phyloP scores from a whole-genome alignment of 2,888 invertebrate species.

The Coenonympha glycerion region DNA sequence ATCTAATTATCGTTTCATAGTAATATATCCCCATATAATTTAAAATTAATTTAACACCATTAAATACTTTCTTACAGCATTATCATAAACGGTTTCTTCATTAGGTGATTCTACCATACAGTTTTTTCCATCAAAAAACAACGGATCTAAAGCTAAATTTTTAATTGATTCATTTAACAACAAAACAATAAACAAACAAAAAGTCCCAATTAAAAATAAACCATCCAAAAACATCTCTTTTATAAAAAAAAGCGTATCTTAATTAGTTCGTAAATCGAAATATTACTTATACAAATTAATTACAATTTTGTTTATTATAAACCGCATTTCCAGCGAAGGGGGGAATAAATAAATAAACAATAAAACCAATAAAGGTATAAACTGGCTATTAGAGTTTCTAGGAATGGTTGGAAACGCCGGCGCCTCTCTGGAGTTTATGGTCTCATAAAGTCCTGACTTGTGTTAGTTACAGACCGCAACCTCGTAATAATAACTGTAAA shows the following conservation, averaged over 20 bases:
- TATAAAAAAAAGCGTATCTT: conserved; percentile 4
- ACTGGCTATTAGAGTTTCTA: conserved; percentile 39
- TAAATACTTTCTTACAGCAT: no score
- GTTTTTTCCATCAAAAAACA: background rate
- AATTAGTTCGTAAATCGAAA: conserved; percentile 20
- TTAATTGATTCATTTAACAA: background rate
- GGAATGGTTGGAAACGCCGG: conserved; percentile 27
- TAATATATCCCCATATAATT: no score
- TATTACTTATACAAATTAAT: conserved; percentile 46
- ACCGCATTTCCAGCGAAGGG: conserved; percentile 35
- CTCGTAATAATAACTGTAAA: conserved; percentile 2
- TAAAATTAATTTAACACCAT: no score
- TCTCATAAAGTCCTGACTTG: conserved; percentile 15
- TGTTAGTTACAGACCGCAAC: conserved; percentile 14
- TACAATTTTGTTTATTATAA: conserved; percentile 43
- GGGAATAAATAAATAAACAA: conserved; percentile 37
- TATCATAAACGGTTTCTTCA: no score
- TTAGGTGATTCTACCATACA: no score
- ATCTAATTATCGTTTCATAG: no score
- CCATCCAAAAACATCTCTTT: background rate
- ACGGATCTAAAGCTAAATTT: background rate
- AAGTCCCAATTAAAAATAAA: conserved; percentile 5
- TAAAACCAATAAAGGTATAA: conserved; percentile 40
- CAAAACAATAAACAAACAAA: background rate
- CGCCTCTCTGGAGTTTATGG: conserved; percentile 18